phyloP scores from a whole-genome alignment of 1,140 invertebrate species.

The Samia ricini region DNA sequence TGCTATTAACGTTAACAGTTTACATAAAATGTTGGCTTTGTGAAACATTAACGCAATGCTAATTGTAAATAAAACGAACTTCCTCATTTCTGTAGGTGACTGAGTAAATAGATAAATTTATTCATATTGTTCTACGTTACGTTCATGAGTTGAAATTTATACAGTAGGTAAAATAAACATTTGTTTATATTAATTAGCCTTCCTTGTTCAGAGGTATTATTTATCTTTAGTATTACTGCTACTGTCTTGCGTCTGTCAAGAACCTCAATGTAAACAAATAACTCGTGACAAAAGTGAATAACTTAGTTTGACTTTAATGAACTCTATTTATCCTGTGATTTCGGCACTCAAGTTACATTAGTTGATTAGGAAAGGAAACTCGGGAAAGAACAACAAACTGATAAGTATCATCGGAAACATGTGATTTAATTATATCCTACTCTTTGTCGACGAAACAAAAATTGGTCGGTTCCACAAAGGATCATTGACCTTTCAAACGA shows the following conservation, averaged over 20 bases:
- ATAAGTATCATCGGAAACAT: conserved; percentile 19
- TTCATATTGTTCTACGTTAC: conserved; percentile 63
- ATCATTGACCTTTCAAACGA: conserved; percentile 37
- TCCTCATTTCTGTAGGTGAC: conserved; percentile 22
- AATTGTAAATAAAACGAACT: conserved; percentile 7
- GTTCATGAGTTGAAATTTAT: conserved; percentile 57
- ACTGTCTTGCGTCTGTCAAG: conserved; percentile 32
- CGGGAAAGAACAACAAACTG: conserved; percentile 22
- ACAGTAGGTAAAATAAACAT: conserved; percentile 52
- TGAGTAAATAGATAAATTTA: conserved; percentile 42
- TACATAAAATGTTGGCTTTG: neutral
- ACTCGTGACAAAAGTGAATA: conserved; percentile 57
- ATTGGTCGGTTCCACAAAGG: conserved; percentile 27
- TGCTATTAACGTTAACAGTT: conserved; percentile 29
- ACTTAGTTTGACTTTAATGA: conserved; percentile 48
- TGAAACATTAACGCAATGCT: neutral
- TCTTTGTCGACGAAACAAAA: conserved; percentile 20
- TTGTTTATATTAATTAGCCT: conserved; percentile 67
- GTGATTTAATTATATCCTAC: conserved; percentile 30
- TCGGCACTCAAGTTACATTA: conserved; percentile 44
- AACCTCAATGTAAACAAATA: conserved; percentile 56
- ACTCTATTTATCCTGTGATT: conserved; percentile 46
- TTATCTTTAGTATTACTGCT: conserved; percentile 66
- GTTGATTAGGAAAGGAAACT: conserved; percentile 32
- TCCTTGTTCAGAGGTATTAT: conserved; percentile 58